These are phyloP conservation scores for Kryptolebias marmoratus DNA, from an alignment of 2,113 vertebrate genomes.

Conservation along the genomic window DNA sequence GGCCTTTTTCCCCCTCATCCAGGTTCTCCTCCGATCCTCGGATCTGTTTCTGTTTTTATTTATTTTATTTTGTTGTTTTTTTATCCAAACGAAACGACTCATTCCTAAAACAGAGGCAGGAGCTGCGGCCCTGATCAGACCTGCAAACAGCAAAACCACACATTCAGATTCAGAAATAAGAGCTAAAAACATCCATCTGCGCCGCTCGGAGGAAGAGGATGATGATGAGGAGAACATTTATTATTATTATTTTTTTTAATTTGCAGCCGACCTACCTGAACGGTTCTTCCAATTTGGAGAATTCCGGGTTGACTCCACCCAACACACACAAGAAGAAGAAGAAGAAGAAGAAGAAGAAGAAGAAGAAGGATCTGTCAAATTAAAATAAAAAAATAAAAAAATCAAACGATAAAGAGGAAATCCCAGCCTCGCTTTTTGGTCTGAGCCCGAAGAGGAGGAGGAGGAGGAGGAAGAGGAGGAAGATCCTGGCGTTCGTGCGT, in stretches of 20 bases:
- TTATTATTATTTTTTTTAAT: not conserved
- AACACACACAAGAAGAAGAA: conserved; percentile 50
- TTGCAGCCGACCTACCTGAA: conserved; percentile 74
- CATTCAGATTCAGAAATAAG: not conserved
- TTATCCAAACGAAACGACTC: too few relatives aligned
- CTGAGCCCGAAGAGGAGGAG: conserved; percentile 41
- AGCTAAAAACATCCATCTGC: not conserved
- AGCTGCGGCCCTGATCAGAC: conserved; percentile 63
- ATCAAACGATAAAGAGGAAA: conserved; percentile 70
- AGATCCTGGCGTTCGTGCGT: conserved; percentile 61
- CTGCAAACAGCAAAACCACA: conserved; percentile 36
- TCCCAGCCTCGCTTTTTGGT: conserved; percentile 65
- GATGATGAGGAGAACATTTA: too few relatives aligned
- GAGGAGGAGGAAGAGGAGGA: conserved; percentile 42
- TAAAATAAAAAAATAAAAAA: conserved; percentile 62
- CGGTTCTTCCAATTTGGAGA: conserved; percentile 73
- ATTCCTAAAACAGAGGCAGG: conserved; percentile 17
- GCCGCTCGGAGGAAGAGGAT: conserved; percentile 9
- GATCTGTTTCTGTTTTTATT: too few relatives aligned
- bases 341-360: too few relatives aligned
- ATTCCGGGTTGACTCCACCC: conserved; percentile 80
- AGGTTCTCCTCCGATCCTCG: conserved; percentile 33
- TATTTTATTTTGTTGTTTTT: too few relatives aligned
- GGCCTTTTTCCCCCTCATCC: conserved; percentile 41
- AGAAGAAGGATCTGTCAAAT: not conserved